phyloP scores from a whole-genome alignment of 2,113 vertebrate genomes.

The Morone chrysops region DNA sequence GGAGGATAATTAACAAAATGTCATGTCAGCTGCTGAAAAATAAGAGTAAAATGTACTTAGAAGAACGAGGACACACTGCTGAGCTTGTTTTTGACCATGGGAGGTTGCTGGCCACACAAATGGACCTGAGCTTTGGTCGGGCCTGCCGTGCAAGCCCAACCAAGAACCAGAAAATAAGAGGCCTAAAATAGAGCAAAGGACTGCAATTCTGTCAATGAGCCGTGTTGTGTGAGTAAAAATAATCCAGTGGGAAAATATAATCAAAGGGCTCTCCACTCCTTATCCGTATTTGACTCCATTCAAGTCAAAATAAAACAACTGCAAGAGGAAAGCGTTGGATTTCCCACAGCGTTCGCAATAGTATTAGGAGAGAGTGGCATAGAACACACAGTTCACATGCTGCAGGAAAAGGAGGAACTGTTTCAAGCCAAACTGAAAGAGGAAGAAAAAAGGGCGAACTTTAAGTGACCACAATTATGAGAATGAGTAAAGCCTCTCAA shows the following conservation, averaged over 20 bases:
- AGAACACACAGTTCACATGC: constrained; percentile 3
- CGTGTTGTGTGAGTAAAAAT: constrained; percentile 70
- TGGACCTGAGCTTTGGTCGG: constrained; percentile 34
- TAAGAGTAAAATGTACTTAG: not conserved
- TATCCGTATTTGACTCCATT: constrained; percentile 49
- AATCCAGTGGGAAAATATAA: constrained; percentile 69
- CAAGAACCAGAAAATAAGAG: constrained; percentile 69
- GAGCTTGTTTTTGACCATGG: constrained; percentile 14
- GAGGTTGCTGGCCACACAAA: constrained; percentile 36
- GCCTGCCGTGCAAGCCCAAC: constrained; percentile 30
- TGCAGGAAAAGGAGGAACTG: not conserved
- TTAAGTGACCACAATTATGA: not conserved
- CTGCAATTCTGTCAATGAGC: constrained; percentile 75
- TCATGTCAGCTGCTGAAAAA: not conserved
- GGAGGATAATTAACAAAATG: not conserved
- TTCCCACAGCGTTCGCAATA: constrained; percentile 14
- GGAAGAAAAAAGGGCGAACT: not conserved
- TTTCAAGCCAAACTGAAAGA: not conserved
- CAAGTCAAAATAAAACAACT: constrained; percentile 47
- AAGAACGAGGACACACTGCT: constrained; percentile 23
- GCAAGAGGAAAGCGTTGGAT: constrained; percentile 15
- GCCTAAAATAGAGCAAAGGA: constrained; percentile 67
- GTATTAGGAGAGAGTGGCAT: not conserved
- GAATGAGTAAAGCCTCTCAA: not conserved
- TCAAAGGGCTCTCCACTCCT: constrained; percentile 54